A percentile compares a stretch with the other conserved stretches of the same genome.
phyloP scores from a whole-genome alignment of 2,797 vertebrate species.

The Acanthurus tractus region DNA sequence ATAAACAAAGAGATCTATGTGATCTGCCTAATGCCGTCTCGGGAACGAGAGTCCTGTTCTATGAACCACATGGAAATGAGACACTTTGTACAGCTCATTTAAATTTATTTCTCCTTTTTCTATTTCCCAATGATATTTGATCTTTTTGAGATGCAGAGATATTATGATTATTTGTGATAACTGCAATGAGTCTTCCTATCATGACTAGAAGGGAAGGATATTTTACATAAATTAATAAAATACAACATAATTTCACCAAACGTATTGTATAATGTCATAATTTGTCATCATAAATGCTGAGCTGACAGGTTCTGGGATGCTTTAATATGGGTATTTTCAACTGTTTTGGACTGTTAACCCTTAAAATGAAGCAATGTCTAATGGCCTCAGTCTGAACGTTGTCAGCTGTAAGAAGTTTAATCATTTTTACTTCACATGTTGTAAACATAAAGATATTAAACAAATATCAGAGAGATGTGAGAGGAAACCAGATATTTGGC shows the following conservation, averaged over 20 bases:
- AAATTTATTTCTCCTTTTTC: conserved; percentile 28
- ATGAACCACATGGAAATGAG: conserved; percentile 55
- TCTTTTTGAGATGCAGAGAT: neutral
- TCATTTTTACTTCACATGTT: neutral
- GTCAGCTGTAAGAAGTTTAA: neutral
- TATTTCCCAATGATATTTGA: conserved; percentile 26
- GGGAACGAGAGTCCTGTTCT: conserved; percentile 13
- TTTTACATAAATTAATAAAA: neutral
- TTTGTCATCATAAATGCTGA: neutral
- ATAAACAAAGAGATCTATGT: conserved; percentile 59
- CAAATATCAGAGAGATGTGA: no score
- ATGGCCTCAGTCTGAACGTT: neutral
- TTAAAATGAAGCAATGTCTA: neutral
- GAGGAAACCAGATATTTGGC: neutral
- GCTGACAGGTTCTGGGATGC: neutral
- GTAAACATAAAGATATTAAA: no score
- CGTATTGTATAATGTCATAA: neutral
- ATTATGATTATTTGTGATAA: neutral
- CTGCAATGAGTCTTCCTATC: neutral
- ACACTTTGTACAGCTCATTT: conserved; percentile 20
- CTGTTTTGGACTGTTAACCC: neutral
- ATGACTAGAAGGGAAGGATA: neutral
- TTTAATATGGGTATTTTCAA: neutral
- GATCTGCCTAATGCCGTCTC: no score
- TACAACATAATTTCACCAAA: neutral